These are phyloP conservation scores for Cheilosia grossa DNA, from an alignment of 2,888 invertebrate species.

Conservation along the genomic window DNA sequence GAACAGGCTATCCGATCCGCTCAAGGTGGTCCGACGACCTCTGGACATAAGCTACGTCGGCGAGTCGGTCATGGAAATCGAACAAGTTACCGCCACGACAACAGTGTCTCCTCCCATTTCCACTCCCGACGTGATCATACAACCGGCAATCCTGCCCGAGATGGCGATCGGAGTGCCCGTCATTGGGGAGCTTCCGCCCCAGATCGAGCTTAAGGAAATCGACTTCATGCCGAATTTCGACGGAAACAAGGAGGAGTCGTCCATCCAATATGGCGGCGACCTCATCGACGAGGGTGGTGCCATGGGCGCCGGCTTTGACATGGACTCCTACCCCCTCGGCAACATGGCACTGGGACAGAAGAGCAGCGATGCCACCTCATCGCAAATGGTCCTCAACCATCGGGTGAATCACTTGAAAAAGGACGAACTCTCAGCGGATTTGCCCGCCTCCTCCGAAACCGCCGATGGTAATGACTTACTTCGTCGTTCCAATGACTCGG, in stretches of 20 bases:
- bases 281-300: constrained; percentile 81
- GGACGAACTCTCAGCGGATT: constrained; percentile 80
- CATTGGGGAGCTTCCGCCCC: constrained; percentile 83
- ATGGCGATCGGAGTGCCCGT: constrained; percentile 83
- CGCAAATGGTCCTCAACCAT: constrained; percentile 77
- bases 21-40: constrained; percentile 81
- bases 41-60: constrained; percentile 83
- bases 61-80: constrained; percentile 83
- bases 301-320: constrained; percentile 80
- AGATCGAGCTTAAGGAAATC: constrained; percentile 83
- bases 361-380: constrained; percentile 76
- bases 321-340: constrained; percentile 82
- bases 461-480: constrained; percentile 74
- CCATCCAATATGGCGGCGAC: constrained; percentile 82
- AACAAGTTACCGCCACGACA: constrained; percentile 78
- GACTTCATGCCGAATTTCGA: constrained; percentile 81
- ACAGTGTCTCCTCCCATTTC: constrained; percentile 60
- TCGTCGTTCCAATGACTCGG: constrained; percentile 63
- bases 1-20: constrained; percentile 79
- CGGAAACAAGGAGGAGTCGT: constrained; percentile 79
- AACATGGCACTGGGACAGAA: constrained; percentile 77
- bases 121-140: constrained; percentile 81
- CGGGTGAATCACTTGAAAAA: constrained; percentile 81
- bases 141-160: constrained; percentile 82
- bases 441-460: constrained; percentile 76